Conservation (phyloP, 2,888 invertebrate species). For the Uloborus plumipes region DNA sequence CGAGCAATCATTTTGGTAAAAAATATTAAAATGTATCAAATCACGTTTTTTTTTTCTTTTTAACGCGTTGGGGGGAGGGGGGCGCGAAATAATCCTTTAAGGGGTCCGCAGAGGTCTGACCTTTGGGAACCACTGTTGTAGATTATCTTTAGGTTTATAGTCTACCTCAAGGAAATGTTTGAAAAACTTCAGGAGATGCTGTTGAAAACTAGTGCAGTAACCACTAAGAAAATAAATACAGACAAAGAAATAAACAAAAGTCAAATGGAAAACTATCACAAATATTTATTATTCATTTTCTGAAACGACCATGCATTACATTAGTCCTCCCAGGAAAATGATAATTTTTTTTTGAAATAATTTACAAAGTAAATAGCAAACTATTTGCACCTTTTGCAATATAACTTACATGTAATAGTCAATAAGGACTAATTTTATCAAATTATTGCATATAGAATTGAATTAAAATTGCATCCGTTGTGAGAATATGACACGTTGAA, state of each 20-base stretch:
- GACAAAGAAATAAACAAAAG: not conserved
- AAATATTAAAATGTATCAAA: too few relatives aligned
- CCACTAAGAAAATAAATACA: too few relatives aligned
- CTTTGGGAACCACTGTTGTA: too few relatives aligned
- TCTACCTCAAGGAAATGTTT: too few relatives aligned
- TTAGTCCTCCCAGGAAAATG: not conserved
- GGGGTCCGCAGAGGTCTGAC: too few relatives aligned
- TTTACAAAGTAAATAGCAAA: slow-evolving; percentile 5
- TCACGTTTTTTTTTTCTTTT: too few relatives aligned
- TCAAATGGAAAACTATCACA: slow-evolving; percentile 6
- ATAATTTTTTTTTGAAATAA: not conserved
- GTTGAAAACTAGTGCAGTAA: too few relatives aligned
- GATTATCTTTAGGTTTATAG: too few relatives aligned
- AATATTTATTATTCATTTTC: slow-evolving; percentile 1
- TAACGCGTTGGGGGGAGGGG: too few relatives aligned
- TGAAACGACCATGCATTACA: not conserved
- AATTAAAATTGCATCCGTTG: not conserved
- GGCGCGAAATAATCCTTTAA: too few relatives aligned
- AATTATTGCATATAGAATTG: slow-evolving; percentile 10
- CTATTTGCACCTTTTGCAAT: not conserved
- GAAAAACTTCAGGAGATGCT: too few relatives aligned
- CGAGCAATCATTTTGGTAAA: too few relatives aligned
- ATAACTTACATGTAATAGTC: not conserved
- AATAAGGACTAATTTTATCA: not conserved
- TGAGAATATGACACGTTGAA: slow-evolving; percentile 1